Base-by-base conservation (phyloP, 2,797 vertebrate genomes). In the Enteromius treurensis region DNA sequence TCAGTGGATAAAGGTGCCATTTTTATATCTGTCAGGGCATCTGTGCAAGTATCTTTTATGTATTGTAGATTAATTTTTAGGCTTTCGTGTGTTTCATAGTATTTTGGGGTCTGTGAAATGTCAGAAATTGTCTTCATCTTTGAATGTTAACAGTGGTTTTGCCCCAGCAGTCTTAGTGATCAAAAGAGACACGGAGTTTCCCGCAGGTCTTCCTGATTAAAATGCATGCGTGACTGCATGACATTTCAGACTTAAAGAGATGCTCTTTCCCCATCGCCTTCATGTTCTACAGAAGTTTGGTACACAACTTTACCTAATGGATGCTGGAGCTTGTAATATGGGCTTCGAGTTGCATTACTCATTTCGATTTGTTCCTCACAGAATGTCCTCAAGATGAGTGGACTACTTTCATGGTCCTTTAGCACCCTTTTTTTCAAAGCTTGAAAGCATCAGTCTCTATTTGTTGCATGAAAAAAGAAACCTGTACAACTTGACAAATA, bases 211-310 rank as follows among this genome's bases (percentile, higher is more conserved):
- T 79, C 60, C 81, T 86, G 77, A 86, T 86, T 83, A 86, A 86
- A 79, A 86, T 68, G 77, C 60, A 79, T 71, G 84, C 70, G 71
- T 80, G 81, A 83, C 81, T 68, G 85, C 32, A 6, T 86, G 85
- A 86, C 80, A 86, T 86, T 83, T 86, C 67, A 75, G 60, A 86
- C 69, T 45, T 82, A 74, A 65, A 86, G 51, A 79, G 85, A 83
- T 80, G 85, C 77, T 79, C 80, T 86, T 79, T 75, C 65, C 74
- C 45, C 19, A 65, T 55, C 60, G 13, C 78, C 71, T 80, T 77
- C 76, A 79, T 77, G 53, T 77, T 77, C 42, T 42, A 79, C 42
- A 60, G 29, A 83, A 78, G 42, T 79, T 84, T 60, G 14, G 51
- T 65, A 62, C 15, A 37, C 37, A 82, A 67, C 62, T 82, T 77